Percentiles rank a stretch among this genome's conserved stretches.
Conservation (phyloP, 1,140 invertebrate species). For the Schlechtendalia chinensis region DNA sequence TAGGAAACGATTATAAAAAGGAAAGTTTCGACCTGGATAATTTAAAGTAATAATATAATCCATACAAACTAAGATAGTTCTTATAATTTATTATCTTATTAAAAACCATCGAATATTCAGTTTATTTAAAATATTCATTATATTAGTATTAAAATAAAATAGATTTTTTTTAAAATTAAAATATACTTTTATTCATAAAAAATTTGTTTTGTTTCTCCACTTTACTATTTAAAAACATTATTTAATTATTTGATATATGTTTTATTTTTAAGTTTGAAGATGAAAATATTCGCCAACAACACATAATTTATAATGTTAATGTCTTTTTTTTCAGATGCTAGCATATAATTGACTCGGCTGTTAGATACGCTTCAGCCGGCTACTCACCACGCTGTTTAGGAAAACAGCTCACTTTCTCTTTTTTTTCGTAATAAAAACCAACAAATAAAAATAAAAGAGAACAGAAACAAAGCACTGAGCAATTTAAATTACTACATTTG, state of each 20-base stretch:
- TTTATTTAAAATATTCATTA: too few species aligned
- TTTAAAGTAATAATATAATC: slow-evolving; percentile 32
- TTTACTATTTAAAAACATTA: too few species aligned
- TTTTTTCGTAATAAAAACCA: slow-evolving; percentile 7
- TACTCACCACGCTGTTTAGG: slow-evolving; percentile 18
- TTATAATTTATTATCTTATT: too few species aligned
- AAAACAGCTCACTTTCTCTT: slow-evolving; percentile 22
- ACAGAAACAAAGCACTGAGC: slow-evolving; percentile 31
- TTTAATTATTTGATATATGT: too few species aligned
- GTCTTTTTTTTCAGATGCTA: slow-evolving; percentile 24
- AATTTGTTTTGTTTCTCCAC: too few species aligned
- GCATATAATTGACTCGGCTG: slow-evolving; percentile 35
- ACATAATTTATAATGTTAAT: too few species aligned
- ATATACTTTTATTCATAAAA: too few species aligned
- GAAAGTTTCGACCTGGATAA: slow-evolving; percentile 31
- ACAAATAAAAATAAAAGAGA: slow-evolving; percentile 4
- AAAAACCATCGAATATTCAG: too few species aligned
- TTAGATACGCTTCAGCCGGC: slow-evolving; percentile 23
- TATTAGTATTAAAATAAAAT: too few species aligned
- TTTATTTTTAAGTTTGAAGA: too few species aligned
- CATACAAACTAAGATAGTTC: background rate
- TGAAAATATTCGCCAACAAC: too few species aligned
- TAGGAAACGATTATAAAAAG: slow-evolving; percentile 33
- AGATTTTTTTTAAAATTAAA: too few species aligned
- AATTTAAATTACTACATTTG: slow-evolving; percentile 24